phyloP scores from a whole-genome alignment of 2,797 vertebrate species.

The Benthosema pterotum region DNA sequence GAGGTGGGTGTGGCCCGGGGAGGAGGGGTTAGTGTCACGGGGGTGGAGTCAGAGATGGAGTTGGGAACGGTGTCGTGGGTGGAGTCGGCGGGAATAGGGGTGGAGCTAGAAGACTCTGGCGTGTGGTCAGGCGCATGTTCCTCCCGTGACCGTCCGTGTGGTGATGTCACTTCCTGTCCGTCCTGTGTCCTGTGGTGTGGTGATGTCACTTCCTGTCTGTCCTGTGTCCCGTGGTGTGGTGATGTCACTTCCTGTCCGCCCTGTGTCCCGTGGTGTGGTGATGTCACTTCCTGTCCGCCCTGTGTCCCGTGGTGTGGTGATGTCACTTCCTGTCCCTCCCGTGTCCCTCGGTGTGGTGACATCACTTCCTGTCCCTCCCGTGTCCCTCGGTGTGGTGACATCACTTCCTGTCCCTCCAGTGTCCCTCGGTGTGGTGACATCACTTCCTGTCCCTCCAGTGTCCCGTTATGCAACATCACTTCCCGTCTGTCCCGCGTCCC shows the following conservation, averaged over 20 bases:
- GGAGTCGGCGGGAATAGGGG: background rate
- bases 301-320: no score
- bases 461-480: background rate
- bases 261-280: no score
- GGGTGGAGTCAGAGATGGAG: conserved; percentile 14
- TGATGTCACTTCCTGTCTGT: no score
- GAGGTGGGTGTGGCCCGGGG: background rate
- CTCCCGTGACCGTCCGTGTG: background rate
- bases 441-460: conserved; percentile 3
- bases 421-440: background rate
- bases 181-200: background rate
- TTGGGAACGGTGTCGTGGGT: background rate
- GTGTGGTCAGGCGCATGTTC: conserved; percentile 10
- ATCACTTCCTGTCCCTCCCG: no score
- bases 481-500: background rate
- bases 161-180: conserved; percentile 15
- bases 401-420: no score
- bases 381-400: no score
- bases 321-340: no score
- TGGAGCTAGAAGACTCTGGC: conserved; percentile 12
- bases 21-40: background rate
- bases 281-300: no score
- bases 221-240: no score
- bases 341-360: no score
- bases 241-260: no score